Evolutionary conservation across 2,888 invertebrate genomes (phyloP), one percentile per base, ranked within the genome.

Genomic region (Clitarchus hookeri): DNA sequence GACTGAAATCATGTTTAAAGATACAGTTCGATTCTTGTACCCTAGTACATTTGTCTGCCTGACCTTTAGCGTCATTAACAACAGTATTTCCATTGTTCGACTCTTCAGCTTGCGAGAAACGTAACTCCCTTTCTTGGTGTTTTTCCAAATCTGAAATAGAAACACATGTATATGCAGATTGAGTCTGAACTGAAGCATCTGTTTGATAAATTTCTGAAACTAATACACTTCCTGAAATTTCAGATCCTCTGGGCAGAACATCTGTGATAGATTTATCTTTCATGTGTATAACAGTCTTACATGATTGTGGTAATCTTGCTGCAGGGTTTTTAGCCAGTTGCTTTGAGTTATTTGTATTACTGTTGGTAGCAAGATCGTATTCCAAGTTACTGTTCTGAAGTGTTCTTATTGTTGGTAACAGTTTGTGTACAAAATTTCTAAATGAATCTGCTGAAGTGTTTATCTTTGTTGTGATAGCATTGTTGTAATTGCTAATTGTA

Each of bases 381-480:
- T 65, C 65, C n/a, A n/a, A 23, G 65, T 65, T 65, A n/a, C 65
- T 65, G n/a, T 65, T 65, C 16, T 65, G 65, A 65, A n/a, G n/a
- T 65, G 0, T 65, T 6, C n/a, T 16, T 65, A 65, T 65, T 65
- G 65, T n/a, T 16, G 65, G 65, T 65, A 65, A 65, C 11, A 65
- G 16, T 65, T 65, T 65, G 65, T 65, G 19, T n/a, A 65, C 65
- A 65, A 65, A 65, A 65, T 65, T 65, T 65, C n/a, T 65, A 19
- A 65, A 65, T 65, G 65, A 65, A 16, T 65, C 65, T 65, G 65
- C 65, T n/a, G 65, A 65, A 65, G 65, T n/a, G n/a, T 65, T 65
- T 65, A 16, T 65, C 8, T 19, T 11, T 65, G n/a, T n/a, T 65
- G 65, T 16, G 16, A 65, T 23, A n/a, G n/a, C 65, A 65, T 65